Evolutionary conservation across 2,113 vertebrate species (phyloP).

Genomic region (Ibidorhyncha struthersii): DNA sequence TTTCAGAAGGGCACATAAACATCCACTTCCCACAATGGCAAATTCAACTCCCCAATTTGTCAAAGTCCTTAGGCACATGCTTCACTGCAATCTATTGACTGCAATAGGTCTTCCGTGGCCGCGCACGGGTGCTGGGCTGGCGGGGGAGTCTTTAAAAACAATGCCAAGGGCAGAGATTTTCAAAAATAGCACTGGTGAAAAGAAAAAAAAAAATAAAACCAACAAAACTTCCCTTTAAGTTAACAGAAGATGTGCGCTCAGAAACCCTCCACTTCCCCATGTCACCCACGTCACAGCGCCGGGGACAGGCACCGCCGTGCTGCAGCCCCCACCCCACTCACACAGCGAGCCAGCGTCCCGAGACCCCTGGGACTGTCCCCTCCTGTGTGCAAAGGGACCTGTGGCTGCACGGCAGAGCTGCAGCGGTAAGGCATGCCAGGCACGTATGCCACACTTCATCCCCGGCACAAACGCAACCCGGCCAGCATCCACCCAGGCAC

Average conservation of each 20-base stretch:
- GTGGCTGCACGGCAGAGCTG: background rate
- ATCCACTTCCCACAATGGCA: background rate
- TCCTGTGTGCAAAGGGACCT: rapidly evolving
- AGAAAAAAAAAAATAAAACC: background rate
- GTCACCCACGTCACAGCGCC: background rate
- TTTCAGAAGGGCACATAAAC: background rate
- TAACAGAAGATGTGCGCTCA: background rate
- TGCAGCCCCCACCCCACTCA: no score
- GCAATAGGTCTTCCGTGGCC: background rate
- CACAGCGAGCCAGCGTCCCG: rapidly evolving
- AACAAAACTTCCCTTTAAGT: background rate
- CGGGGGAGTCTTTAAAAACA: background rate
- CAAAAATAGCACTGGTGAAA: background rate
- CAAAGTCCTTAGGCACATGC: background rate
- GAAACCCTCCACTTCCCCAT: background rate
- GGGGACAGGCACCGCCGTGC: background rate
- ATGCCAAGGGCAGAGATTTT: background rate
- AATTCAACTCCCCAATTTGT: background rate
- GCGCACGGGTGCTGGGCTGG: background rate
- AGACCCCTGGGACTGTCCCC: background rate
- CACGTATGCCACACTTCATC: rapidly evolving
- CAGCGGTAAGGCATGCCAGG: rapidly evolving
- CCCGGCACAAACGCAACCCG: background rate
- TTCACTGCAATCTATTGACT: rapidly evolving
- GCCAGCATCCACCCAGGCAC: background rate